phyloP scores from a whole-genome alignment of 1,140 invertebrate genomes.

The Oedothorax gibbosus region DNA sequence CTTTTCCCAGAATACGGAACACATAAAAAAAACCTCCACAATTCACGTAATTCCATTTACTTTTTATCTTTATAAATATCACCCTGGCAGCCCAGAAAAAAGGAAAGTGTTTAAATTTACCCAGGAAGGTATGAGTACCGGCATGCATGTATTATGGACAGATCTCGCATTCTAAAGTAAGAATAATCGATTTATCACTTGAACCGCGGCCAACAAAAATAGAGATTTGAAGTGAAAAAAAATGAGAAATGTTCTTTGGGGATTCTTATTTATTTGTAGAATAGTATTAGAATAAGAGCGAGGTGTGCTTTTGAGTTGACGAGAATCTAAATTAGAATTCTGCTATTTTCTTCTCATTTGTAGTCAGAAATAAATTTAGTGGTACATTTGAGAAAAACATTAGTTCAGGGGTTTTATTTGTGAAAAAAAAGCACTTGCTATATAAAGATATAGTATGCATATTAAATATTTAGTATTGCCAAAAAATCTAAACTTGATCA shows the following conservation, averaged over 20 bases:
- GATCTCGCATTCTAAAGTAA: conserved; percentile 17
- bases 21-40: too few relatives aligned
- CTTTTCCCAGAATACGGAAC: too few relatives aligned
- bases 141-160: conserved; percentile 13
- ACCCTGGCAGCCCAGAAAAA: neutral
- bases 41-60: neutral
- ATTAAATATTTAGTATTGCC: too few relatives aligned
- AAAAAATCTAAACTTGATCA: too few relatives aligned
- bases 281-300: neutral
- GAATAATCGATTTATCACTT: conserved; percentile 45
- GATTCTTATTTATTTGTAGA: neutral
- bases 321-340: neutral
- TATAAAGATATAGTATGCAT: too few relatives aligned
- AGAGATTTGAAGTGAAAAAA: neutral
- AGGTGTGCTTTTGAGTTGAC: neutral
- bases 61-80: neutral
- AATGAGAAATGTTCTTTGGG: neutral
- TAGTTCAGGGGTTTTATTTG: too few relatives aligned
- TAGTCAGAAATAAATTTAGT: too few relatives aligned
- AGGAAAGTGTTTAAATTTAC: conserved; percentile 1
- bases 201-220: conserved; percentile 20
- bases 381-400: too few relatives aligned
- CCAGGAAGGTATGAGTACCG: conserved; percentile 3
- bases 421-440: too few relatives aligned
- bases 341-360: neutral